Percentiles rank a stretch among this genome's conserved stretches.
Conservation (phyloP, 2,888 invertebrate genomes). For the Lissonota sp. region DNA sequence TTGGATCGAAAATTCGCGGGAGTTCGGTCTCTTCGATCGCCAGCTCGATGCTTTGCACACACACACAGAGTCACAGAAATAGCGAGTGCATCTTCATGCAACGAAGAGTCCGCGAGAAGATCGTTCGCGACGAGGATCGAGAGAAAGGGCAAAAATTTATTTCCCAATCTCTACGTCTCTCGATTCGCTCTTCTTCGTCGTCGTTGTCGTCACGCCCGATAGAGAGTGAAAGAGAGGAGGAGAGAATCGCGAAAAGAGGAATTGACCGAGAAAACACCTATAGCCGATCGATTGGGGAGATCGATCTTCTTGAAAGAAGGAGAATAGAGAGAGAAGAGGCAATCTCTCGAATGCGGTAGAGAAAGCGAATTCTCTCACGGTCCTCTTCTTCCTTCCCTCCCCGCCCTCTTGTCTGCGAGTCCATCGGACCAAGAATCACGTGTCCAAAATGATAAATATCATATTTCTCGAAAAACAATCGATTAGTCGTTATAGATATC, state of each 20-base stretch:
- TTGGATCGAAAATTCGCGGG: constrained; percentile 8
- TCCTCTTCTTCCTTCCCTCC: constrained; percentile 51
- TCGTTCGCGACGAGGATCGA: background rate
- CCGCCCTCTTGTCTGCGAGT: constrained; percentile 5
- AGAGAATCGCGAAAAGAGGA: constrained; percentile 31
- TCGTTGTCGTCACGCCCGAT: constrained; percentile 43
- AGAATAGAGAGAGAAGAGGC: background rate
- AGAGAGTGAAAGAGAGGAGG: constrained; percentile 32
- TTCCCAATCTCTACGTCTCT: constrained; percentile 15
- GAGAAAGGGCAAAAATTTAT: constrained; percentile 15
- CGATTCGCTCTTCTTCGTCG: constrained; percentile 11
- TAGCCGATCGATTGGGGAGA: constrained; percentile 64
- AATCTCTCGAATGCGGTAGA: constrained; percentile 25
- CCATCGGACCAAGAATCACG: constrained; percentile 7
- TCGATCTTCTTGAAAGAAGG: constrained; percentile 49
- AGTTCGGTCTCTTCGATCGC: constrained; percentile 35
- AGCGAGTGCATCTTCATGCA: constrained; percentile 8
- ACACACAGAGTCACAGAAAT: too few relatives aligned
- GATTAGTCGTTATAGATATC: background rate
- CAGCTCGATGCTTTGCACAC: too few relatives aligned
- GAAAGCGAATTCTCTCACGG: constrained; percentile 66
- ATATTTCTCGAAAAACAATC: background rate
- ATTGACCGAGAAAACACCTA: constrained; percentile 62
- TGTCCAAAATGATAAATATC: constrained; percentile 19
- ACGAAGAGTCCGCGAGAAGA: background rate